Evolutionary conservation across 53 echinoderm and acorn worm genomes (phyloP).

Genomic region (Paracentrotus lividus): DNA sequence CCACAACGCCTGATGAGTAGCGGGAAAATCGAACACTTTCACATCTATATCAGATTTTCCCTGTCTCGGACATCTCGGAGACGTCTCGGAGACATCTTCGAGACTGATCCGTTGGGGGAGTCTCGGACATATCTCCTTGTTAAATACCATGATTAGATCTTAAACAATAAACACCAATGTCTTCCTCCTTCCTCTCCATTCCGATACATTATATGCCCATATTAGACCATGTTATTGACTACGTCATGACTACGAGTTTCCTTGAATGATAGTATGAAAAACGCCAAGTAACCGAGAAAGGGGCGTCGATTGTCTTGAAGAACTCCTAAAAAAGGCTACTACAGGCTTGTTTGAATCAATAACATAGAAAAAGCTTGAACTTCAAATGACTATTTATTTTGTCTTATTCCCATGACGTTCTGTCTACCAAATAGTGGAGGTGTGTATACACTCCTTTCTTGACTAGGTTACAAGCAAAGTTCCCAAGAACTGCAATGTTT

Average conservation of each 20-base stretch:
- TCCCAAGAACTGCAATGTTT: slow-evolving; percentile 14
- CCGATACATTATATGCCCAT: no score
- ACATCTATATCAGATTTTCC: no score
- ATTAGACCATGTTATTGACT: neutral
- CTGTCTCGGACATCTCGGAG: no score
- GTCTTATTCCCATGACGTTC: slow-evolving; percentile 29
- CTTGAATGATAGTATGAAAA: neutral
- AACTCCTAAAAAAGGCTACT: neutral
- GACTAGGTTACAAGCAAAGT: neutral
- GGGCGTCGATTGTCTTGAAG: neutral
- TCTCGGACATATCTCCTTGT: no score
- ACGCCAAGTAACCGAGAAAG: neutral
- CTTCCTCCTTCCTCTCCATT: no score
- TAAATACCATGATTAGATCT: no score
- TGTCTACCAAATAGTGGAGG: slow-evolving; percentile 23
- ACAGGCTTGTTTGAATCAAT: slow-evolving; percentile 14
- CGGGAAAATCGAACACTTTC: no score
- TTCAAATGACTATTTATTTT: slow-evolving; percentile 34
- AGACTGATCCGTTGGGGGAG: no score
- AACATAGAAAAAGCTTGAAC: neutral
- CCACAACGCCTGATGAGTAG: no score
- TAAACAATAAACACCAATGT: no score
- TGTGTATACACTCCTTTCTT: slow-evolving; percentile 41
- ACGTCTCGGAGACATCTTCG: no score
- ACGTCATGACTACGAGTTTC: neutral